These are phyloP conservation scores for Zaprionus vittiger DNA, from an alignment of 1,140 invertebrate species.

Conservation along the genomic window DNA sequence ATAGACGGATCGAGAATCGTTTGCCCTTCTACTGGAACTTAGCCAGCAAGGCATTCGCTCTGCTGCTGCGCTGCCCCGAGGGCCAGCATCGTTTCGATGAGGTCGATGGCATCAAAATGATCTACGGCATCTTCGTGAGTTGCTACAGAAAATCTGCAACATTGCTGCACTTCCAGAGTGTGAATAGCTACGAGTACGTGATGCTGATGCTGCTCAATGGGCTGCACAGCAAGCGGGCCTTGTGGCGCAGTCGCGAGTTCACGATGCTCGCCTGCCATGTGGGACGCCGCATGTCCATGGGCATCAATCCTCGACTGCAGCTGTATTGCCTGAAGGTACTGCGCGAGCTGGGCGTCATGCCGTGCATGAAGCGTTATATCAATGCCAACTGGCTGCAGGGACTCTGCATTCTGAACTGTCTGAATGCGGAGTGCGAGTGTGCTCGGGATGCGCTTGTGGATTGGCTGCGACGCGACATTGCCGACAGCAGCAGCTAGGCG, in stretches of 20 bases:
- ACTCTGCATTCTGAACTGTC: constrained; percentile 45
- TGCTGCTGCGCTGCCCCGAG: constrained; percentile 66
- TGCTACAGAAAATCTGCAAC: not conserved
- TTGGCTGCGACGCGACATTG: constrained; percentile 71
- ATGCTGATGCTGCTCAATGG: constrained; percentile 63
- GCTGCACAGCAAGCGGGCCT: constrained; percentile 64
- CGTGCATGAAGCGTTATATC: constrained; percentile 69
- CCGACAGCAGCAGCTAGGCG: constrained; percentile 51
- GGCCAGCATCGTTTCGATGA: constrained; percentile 66
- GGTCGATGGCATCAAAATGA: constrained; percentile 60
- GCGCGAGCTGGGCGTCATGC: constrained; percentile 66
- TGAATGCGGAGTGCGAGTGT: constrained; percentile 63
- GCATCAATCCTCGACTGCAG: constrained; percentile 56
- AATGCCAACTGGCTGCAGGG: constrained; percentile 59
- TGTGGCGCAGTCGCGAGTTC: constrained; percentile 75
- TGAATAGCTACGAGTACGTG: constrained; percentile 57
- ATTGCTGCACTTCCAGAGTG: constrained; percentile 37
- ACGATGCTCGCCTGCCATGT: constrained; percentile 60
- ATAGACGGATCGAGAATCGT: constrained; percentile 46
- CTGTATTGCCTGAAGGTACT: constrained; percentile 59
- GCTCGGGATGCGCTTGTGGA: constrained; percentile 58
- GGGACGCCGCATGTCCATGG: constrained; percentile 43
- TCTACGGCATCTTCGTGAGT: constrained; percentile 49
- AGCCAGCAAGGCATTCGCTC: constrained; percentile 68
- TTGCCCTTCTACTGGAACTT: constrained; percentile 53